Base-by-base conservation (phyloP, 2,888 invertebrate genomes). In the Smittia aterrima region DNA sequence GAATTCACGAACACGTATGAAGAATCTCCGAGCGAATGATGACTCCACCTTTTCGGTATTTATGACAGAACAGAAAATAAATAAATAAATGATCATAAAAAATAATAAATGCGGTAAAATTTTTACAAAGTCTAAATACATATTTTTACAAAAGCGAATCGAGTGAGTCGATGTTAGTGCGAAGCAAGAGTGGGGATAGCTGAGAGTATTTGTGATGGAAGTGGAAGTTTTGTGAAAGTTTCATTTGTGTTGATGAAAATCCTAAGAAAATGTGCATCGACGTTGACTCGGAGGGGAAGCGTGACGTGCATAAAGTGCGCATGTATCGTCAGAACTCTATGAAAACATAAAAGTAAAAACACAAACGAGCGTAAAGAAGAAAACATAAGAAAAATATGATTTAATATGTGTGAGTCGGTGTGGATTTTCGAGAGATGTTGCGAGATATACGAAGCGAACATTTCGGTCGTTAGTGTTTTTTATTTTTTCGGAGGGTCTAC, bases 101-200 rank as follows among this genome's bases (percentile, higher is more conserved):
- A 72, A 72, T 72, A 72, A 72, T 72, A 72, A 72, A 72, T 72
- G 72, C 72, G 72, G 72, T 72, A 72, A 72, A 72, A 58, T 72
- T 72, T 72, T 72, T 72, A 62, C 58, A 58, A 38, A 62, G 11
- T 32, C 58, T 64, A 64, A 64, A 64, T 64, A 27, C 62, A 72
- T 72, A 53, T 47, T 53, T 47, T 53, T 25, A 47, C 47, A 70
- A 53, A 53, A 16, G 11, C 66, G 2, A 20, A 9, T 11, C 6
- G 16, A 1, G 32, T 18, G 27, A 24, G 66, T 27, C 25, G 9
- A 38, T 66, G 66, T 40, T 40, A 2, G 66, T 66, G 32, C 11
- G 16, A 16, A 66, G 7, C 22, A 16, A 9, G 64, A 32, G 66
- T 20, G 40, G 40, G 66, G 40, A 66, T 9, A 40, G 47, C 16